Evolutionary conservation across 2,797 vertebrate genomes (phyloP).

Genomic region (Falco novaeseelandiae): DNA sequence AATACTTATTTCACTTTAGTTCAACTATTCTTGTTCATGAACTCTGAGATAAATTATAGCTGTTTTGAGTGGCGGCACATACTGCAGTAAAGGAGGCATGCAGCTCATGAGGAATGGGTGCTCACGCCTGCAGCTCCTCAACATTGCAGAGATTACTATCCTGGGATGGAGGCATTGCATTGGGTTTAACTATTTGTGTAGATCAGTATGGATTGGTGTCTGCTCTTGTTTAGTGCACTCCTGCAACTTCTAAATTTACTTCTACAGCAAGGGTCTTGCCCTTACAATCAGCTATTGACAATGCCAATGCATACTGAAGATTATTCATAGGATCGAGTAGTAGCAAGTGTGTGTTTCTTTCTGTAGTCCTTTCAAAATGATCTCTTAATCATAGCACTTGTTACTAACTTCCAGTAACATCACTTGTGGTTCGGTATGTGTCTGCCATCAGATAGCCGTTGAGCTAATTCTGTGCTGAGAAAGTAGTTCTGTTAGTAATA

Average conservation of each 20-base stretch:
- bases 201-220: neutral
- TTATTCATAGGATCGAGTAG: neutral
- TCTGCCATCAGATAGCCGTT: neutral
- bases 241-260: neutral
- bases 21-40: neutral
- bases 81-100: neutral
- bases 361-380: neutral
- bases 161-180: neutral
- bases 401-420: neutral
- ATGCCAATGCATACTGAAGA: neutral
- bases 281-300: neutral
- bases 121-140: neutral
- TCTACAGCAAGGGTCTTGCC: neutral
- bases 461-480: neutral
- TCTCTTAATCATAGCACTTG: neutral
- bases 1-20: neutral
- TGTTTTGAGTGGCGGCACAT: neutral
- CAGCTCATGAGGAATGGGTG: neutral
- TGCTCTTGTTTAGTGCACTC: neutral
- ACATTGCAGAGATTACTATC: fast-evolving
- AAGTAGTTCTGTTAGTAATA: neutral
- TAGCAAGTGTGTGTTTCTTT: neutral
- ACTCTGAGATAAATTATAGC: neutral
- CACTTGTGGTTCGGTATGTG: neutral
- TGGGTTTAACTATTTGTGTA: neutral